Evolutionary conservation across 1,140 invertebrate species (phyloP), one percentile per base, ranked within the genome.

Genomic region (Drosophila melanogaster): DNA sequence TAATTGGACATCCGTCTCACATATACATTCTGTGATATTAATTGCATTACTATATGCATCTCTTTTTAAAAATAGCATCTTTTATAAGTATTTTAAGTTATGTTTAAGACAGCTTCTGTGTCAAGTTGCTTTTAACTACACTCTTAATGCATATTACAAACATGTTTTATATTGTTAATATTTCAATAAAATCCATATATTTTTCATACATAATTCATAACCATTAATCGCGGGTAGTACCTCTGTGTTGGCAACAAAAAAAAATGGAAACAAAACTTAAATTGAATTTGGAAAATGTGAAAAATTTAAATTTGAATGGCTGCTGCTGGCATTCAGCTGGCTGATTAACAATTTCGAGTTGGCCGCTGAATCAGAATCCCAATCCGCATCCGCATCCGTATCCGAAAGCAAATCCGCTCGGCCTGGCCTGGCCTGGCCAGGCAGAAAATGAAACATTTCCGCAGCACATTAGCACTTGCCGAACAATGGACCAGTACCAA

Each of bases 361-460:
- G 78, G 78, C 81, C 77, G 65, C 67, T 78, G 41, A 69, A 69
- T 81, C 64, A 10, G 30, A 38, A 38, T 38, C 14, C 7, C 1
- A 8, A 7, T 30, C 8, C 73, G 57, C 37, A 38, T 14, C 12
- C 12, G 1, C 12, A 38, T 40, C 40, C 40, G 40, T 15, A 15
- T 41, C 40, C 7, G n/a, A 41, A 41, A 10, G n/a, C n/a, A 10
- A 19, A 19, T 81, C 64, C 64, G 77, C 41, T 67, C 54, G 70
- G 58, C 19, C 19, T 22, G 70, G 58, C 19, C 19, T 22, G 70
- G 58, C 62, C 66, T 76, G 72, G 64, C 73, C 72, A 66, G 60
- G 77, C 84, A 80, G 84, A 89, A 89, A 89, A 89, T 84, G 69
- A 74, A 78, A 80, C 85, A 84, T 90, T 89, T 89, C 84, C 84